Evolutionary conservation across 2,888 invertebrate species (phyloP).

Genomic region (Chrysotoxum bicinctum): DNA sequence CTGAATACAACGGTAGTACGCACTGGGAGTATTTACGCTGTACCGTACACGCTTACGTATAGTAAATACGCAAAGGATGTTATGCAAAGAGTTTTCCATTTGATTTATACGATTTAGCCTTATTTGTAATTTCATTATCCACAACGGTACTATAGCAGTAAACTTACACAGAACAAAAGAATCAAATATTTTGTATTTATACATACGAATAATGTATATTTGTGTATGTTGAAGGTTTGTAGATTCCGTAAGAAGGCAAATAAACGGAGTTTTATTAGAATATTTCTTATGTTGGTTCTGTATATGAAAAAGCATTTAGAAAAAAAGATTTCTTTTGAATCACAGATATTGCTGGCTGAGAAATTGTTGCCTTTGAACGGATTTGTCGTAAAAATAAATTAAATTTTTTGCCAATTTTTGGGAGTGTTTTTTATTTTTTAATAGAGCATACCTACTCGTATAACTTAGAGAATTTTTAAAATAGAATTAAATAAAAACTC

Average conservation of each 20-base stretch:
- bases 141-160: constrained; percentile 30
- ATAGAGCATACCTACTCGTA: too few relatives aligned
- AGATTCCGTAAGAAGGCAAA: not conserved
- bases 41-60: constrained; percentile 8
- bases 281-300: not conserved
- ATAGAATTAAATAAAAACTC: too few relatives aligned
- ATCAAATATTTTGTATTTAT: constrained; percentile 62
- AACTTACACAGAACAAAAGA: constrained; percentile 50
- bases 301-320: not conserved
- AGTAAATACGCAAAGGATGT: constrained; percentile 23
- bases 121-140: constrained; percentile 57
- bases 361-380: not conserved
- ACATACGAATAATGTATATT: not conserved
- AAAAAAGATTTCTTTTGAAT: not conserved
- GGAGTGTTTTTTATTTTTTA: too few relatives aligned
- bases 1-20: not conserved
- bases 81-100: constrained; percentile 57
- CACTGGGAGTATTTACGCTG: not conserved
- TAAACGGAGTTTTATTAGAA: constrained; percentile 9
- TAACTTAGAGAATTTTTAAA: too few relatives aligned
- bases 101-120: constrained; percentile 59
- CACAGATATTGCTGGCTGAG: not conserved
- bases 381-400: not conserved
- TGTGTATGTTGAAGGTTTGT: not conserved
- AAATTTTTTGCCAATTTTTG: too few relatives aligned